Percentiles rank a stretch among this genome's conserved stretches.
These are phyloP conservation scores for Alligator sinensis DNA, from an alignment of 2,113 vertebrate genomes.

Conservation along the genomic window DNA sequence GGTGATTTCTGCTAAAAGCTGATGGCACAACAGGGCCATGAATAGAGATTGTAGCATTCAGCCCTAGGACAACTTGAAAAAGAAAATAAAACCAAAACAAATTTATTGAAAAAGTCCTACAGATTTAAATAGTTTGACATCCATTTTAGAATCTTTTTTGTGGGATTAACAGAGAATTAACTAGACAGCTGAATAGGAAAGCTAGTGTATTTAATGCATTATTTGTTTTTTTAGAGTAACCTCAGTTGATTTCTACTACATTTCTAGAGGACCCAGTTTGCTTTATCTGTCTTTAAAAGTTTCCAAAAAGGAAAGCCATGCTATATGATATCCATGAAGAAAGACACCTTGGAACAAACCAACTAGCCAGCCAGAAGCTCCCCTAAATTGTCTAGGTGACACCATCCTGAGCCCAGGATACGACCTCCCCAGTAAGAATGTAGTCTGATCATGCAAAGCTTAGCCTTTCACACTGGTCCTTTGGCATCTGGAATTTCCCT, in stretches of 20 bases:
- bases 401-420: slow-evolving; percentile 5
- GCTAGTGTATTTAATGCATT: background rate
- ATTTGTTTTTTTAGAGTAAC: background rate
- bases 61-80: background rate
- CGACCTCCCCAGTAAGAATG: slow-evolving; percentile 44
- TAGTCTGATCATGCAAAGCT: slow-evolving; percentile 33
- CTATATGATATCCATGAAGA: slow-evolving; percentile 37
- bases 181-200: background rate
- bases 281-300: background rate
- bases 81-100: background rate
- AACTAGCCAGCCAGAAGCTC: slow-evolving; percentile 51
- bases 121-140: background rate
- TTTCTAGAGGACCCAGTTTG: background rate
- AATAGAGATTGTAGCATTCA: slow-evolving; percentile 25
- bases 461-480: background rate
- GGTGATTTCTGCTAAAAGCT: slow-evolving; percentile 2
- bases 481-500: background rate
- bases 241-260: background rate
- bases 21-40: background rate
- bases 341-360: slow-evolving; percentile 38
- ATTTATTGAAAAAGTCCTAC: background rate
- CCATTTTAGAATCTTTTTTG: background rate
- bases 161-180: background rate
- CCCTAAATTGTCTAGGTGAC: background rate
- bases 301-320: background rate